Evolutionary conservation across 2,113 vertebrate species (phyloP), one percentile per base, ranked within the genome.

Genomic region (Actenoides hombroni): DNA sequence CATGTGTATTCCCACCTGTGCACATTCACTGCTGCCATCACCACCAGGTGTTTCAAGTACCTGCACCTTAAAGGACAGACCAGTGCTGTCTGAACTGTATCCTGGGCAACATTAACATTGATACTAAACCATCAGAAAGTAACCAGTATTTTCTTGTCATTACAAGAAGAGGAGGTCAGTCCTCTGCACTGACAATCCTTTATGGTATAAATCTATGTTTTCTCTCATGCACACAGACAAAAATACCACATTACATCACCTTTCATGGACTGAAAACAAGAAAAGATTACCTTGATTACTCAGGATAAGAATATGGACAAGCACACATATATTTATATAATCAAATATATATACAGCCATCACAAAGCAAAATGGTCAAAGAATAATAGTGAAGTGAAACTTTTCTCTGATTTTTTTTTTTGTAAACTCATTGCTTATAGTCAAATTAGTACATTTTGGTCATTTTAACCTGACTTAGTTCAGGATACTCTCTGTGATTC

Each of bases 1-100:
- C 0, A 0, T 29, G 6, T 5, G 10, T 57, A 21, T 71, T 87
- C 24, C 35, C 51, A 51, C 5, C 2, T 14, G 15, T 0, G 2
- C 23, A 65, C n/a, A 17, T 12, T 74, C 24, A 40, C 12, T 16
- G n/a, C 33, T 71, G 73, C 49, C 46, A 68, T 42, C 44, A 11
- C 69, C 53, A 39, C 16, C 46, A 24, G 6, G 6, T 44, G 33
- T 46, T 86, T 67, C 56, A 53, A 54, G 37, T n/a, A 48, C 28
- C 42, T 67, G 23, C 37, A 71, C 7, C 35, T 78, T 42, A 48
- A 80, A 82, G 90, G 61, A 63, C 75, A 40, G 29, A 74, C 28
- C 26, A 24, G 16, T 33, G 26, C 46, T n/a, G 46, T 56, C 53
- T 75, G 79, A 90, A 28, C 33, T 13, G 20, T 28, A 24, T 39